Evolutionary conservation across 2,113 vertebrate genomes (phyloP).

Genomic region (Odocoileus hemionus): DNA sequence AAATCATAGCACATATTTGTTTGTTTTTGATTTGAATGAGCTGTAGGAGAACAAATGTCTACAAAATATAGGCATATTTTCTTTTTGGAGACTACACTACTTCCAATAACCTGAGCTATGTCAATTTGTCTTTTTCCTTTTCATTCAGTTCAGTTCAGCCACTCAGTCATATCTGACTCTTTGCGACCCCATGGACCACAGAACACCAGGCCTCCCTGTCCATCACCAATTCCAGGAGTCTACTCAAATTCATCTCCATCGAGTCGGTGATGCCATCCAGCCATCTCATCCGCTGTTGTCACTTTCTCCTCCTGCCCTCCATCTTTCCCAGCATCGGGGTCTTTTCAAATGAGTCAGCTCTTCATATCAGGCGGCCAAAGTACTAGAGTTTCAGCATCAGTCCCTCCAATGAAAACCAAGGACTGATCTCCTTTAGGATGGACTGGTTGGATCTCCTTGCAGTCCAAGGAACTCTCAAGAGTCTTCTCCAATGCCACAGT

Average conservation of each 20-base stretch:
- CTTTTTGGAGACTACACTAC: neutral
- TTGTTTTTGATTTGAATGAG: constrained; percentile 16
- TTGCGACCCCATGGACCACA: neutral
- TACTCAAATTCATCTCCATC: neutral
- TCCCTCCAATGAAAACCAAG: neutral
- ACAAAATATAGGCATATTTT: neutral
- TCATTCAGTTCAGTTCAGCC: neutral
- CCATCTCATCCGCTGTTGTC: neutral
- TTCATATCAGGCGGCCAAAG: neutral
- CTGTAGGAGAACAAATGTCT: neutral
- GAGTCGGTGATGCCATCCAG: neutral
- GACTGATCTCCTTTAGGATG: neutral
- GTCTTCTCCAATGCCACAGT: neutral
- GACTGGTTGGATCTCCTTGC: neutral
- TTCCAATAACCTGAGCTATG: neutral
- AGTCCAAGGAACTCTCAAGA: neutral
- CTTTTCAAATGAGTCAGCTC: neutral
- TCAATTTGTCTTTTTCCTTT: neutral
- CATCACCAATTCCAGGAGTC: neutral
- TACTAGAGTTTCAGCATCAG: neutral
- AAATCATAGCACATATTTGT: neutral
- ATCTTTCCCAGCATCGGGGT: neutral
- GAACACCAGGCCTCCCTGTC: neutral
- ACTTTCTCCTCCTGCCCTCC: neutral
- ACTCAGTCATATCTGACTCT: neutral